Evolutionary conservation across 2,113 vertebrate species (phyloP).

Genomic region (Sylvia atricapilla): DNA sequence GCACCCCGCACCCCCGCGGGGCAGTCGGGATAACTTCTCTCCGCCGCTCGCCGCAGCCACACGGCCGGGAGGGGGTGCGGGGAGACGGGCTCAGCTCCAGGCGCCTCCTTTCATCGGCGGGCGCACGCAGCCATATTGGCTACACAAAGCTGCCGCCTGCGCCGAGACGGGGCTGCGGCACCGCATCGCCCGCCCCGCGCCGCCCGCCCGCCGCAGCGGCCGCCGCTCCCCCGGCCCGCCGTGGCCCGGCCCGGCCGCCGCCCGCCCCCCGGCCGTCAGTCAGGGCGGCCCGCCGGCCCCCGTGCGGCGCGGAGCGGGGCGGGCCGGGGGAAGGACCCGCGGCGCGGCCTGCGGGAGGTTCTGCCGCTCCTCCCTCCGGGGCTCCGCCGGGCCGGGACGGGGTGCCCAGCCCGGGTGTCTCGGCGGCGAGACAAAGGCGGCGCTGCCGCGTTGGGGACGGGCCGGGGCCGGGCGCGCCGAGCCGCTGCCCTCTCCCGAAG

Average conservation of each 20-base stretch:
- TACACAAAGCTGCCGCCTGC: conserved; percentile 80
- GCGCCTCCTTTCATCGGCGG: conserved; percentile 71
- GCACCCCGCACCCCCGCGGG: neutral
- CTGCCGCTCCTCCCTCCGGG: conserved; percentile 6
- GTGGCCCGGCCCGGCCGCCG: too few species aligned
- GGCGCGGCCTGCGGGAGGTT: neutral
- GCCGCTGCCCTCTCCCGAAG: neutral
- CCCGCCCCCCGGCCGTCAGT: neutral
- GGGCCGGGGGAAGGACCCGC: neutral
- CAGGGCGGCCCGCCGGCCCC: neutral
- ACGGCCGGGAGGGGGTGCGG: neutral
- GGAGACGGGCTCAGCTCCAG: neutral
- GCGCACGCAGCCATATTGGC: conserved; percentile 85
- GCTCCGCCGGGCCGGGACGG: neutral
- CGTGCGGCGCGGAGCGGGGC: neutral
- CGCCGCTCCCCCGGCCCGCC: too few species aligned
- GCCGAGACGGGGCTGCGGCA: conserved; percentile 74
- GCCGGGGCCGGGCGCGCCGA: neutral
- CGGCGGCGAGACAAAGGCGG: neutral
- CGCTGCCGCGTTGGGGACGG: neutral
- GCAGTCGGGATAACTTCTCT: neutral
- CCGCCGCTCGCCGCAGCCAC: neutral
- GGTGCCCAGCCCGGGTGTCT: neutral
- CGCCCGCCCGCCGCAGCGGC: neutral
- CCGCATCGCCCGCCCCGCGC: conserved; percentile 45